Base-by-base conservation (phyloP, 1,140 invertebrate genomes). In the Pteromalus puparum region DNA sequence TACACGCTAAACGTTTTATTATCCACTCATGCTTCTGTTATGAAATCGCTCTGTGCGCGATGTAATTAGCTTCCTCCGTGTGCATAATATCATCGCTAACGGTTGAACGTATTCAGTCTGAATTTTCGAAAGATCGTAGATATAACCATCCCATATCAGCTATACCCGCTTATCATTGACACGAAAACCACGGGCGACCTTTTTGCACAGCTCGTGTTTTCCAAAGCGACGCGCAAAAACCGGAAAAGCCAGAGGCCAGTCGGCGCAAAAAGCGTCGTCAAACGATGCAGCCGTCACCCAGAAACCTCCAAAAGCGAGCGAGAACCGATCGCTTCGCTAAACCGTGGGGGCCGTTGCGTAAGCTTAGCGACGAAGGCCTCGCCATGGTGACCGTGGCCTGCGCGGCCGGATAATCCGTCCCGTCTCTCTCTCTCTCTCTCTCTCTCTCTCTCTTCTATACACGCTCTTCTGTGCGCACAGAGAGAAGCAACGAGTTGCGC, bases 371-470 rank as follows among this genome's bases (percentile, higher is more conserved):
- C 89, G 89, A 92, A 90, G 91, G 91, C 90, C 91, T 90, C 89
- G 30, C 30, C 89, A 74, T 85, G 88, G 86, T 89, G 91, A 90
- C 91, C 91, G 89, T 92, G 90, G 90, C 90, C 91, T 88, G 89
- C 87, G 88, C 87, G 86, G 9, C 83, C 86, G 84, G 87, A 85
- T 68, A 73, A 81, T 81, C 53, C 53, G 61, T 46, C 68, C 78
- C 26, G 78, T 38, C 61, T 74, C 78, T 73, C 73, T 72, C 70
- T 48, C 38, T 24, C 42, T 53, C 38, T 77, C 26, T 53, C 68
- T 70, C 46, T 81, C 67, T 68, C 26, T 70, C 10, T n/a, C n/a
- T n/a, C n/a, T n/a, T n/a, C n/a, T n/a, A n/a, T n/a, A n/a, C n/a
- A n/a, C n/a, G n/a, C n/a, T n/a, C n/a, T n/a, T n/a, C n/a, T n/a